Conservation (phyloP, 2,888 invertebrate species). For the Meiosimyza platycephala region DNA sequence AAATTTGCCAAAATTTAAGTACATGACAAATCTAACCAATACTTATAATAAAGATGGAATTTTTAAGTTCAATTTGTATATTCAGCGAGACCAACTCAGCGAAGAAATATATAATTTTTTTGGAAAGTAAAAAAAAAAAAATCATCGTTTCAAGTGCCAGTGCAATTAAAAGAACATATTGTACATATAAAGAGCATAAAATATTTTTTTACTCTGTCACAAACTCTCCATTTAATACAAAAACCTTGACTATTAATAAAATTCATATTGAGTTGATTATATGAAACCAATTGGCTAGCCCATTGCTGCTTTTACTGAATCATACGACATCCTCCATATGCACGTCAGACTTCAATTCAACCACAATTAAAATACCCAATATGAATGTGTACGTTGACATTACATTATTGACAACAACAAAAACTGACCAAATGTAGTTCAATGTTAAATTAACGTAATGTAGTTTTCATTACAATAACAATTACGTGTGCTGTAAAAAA, state of each 20-base stretch:
- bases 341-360: background rate
- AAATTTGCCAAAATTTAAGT: no score
- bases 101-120: no score
- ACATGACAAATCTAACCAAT: no score
- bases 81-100: no score
- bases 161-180: no score
- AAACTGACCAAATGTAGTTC: slow-evolving; percentile 23
- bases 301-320: background rate
- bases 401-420: background rate
- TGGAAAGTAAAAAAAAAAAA: no score
- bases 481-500: background rate
- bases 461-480: slow-evolving; percentile 12
- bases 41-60: no score
- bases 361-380: slow-evolving; percentile 19
- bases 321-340: no score
- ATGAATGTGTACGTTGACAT: background rate
- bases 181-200: no score
- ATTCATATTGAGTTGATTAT: background rate
- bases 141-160: no score
- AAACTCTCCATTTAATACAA: background rate
- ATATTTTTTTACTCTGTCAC: no score
- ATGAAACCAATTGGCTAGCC: slow-evolving; percentile 16
- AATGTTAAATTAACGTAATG: slow-evolving; percentile 17
- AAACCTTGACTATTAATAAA: slow-evolving; percentile 23
- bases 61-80: no score